Evolutionary conservation across 2,888 invertebrate genomes (phyloP).

Genomic region (Drepanosiphum platanoidis): DNA sequence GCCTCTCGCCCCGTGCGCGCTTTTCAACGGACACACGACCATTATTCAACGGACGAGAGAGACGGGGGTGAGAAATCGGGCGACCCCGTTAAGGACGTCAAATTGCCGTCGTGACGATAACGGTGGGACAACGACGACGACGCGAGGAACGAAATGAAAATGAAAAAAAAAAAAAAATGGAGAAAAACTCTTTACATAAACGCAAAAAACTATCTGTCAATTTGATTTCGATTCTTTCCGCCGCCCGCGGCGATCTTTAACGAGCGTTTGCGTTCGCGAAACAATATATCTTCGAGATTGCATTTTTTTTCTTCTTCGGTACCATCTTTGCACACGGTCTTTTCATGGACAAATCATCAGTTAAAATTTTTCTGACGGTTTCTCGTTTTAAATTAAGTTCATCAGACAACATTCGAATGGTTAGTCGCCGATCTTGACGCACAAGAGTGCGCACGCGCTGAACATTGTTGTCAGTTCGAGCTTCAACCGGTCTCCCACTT

Average conservation of each 20-base stretch:
- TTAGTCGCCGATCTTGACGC: too few species aligned
- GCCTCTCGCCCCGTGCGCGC: neutral
- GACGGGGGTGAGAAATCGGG: neutral
- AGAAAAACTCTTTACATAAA: constrained; percentile 28
- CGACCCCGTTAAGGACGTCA: constrained; percentile 27
- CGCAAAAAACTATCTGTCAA: constrained; percentile 32
- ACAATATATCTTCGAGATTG: constrained; percentile 38
- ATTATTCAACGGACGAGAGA: constrained; percentile 15
- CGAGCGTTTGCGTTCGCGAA: constrained; percentile 22
- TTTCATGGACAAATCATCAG: too few species aligned
- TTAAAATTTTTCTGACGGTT: too few species aligned
- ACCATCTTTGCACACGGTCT: neutral
- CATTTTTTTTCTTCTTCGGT: constrained; percentile 13
- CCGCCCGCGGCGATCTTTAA: constrained; percentile 21
- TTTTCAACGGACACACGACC: neutral
- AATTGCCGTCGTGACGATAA: constrained; percentile 21
- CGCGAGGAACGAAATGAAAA: neutral
- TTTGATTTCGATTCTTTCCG: constrained; percentile 31
- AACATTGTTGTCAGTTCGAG: too few species aligned
- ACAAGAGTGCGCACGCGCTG: too few species aligned
- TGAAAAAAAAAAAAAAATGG: neutral
- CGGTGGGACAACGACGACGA: neutral
- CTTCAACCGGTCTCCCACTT: too few species aligned
- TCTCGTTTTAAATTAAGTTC: too few species aligned
- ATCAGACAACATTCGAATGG: too few species aligned